Percentiles rank a stretch among this genome's conserved stretches.
Conservation (phyloP, 64 coral and sea anemone genomes). For the Pocillopora verrucosa region DNA sequence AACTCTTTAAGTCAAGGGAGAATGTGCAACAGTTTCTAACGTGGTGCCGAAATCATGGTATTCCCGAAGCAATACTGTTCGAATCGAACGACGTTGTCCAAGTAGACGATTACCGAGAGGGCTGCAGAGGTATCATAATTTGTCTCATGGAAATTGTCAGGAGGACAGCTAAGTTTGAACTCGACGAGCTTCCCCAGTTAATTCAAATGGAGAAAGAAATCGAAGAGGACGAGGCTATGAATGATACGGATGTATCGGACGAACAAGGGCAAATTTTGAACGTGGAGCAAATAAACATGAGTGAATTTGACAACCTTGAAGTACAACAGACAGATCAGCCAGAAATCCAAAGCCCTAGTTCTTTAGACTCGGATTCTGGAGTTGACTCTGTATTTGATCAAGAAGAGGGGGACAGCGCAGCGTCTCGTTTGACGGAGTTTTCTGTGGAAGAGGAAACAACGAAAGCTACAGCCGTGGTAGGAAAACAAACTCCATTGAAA, state of each 20-base stretch:
- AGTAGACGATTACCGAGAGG: conserved; percentile 89
- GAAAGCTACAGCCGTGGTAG: conserved; percentile 31
- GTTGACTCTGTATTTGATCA: conserved; percentile 81
- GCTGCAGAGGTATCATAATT: conserved; percentile 86
- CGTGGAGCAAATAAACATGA: conserved; percentile 58
- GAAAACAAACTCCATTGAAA: conserved; percentile 29
- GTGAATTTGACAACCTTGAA: conserved; percentile 53
- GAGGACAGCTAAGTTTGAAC: conserved; percentile 70
- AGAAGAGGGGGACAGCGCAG: conserved; percentile 57
- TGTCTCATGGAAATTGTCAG: conserved; percentile 97
- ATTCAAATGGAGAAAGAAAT: conserved; percentile 96
- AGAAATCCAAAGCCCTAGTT: conserved; percentile 62
- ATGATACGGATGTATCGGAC: conserved; percentile 48
- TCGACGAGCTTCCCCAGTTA: conserved; percentile 80
- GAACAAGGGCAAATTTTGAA: conserved; percentile 68
- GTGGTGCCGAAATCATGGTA: conserved; percentile 83
- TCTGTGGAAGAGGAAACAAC: conserved; percentile 34
- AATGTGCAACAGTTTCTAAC: conserved; percentile 94
- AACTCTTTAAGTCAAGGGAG: conserved; percentile 89
- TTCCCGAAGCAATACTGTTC: conserved; percentile 92
- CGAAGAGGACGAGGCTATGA: conserved; percentile 74
- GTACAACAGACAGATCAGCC: conserved; percentile 32
- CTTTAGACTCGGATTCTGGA: conserved; percentile 77
- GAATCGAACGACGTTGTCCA: conserved; percentile 94
- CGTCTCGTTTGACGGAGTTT: conserved; percentile 57